Evolutionary conservation across 2,888 invertebrate genomes (phyloP), one percentile per base, ranked within the genome.

Genomic region (Latheticus oryzae): DNA sequence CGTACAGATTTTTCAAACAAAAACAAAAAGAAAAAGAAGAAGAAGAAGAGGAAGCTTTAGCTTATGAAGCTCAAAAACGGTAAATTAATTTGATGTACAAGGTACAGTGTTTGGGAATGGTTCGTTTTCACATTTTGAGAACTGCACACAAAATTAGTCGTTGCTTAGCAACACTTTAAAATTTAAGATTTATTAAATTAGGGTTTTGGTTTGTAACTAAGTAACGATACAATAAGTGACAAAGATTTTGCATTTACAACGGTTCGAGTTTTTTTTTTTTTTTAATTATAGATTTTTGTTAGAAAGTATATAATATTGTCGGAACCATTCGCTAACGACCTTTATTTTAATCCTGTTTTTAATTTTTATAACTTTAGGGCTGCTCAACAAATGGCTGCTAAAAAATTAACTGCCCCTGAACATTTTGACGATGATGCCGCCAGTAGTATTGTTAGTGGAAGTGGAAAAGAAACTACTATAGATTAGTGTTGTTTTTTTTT

Each of bases 351-450:
- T n/a, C n/a, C n/a, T n/a, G n/a, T n/a, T n/a, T n/a, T n/a, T n/a
- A n/a, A n/a, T n/a, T n/a, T n/a, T n/a, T n/a, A n/a, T 1, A 33
- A 33, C 16, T 16, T 3, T 19, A 47, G 76, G 61, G 66, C 64
- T 62, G 73, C 75, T 12, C 71, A 73, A 62, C 72, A 73, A 57
- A 67, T 68, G 11, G 76, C 74, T 9, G 70, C 73, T 5, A 73
- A 67, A 55, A 75, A 73, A 62, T 60, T 77, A 42, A 73, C 74
- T 3, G 70, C 72, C 23, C 66, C 66, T 3, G 74, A 73, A 32
- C 68, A 72, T 15, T 70, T 68, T 37, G 69, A 69, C 45, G 74
- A 75, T 23, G 74, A 76, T 43, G 73, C 73, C 7, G 63, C 63
- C 12, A 59, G 63, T 15, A 71, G 69, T 48, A 66, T 66, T 42